A percentile compares a stretch with the other conserved stretches of the same genome.
Conservation (phyloP, 2,888 invertebrate genomes). For the Pemphredon lugubris region DNA sequence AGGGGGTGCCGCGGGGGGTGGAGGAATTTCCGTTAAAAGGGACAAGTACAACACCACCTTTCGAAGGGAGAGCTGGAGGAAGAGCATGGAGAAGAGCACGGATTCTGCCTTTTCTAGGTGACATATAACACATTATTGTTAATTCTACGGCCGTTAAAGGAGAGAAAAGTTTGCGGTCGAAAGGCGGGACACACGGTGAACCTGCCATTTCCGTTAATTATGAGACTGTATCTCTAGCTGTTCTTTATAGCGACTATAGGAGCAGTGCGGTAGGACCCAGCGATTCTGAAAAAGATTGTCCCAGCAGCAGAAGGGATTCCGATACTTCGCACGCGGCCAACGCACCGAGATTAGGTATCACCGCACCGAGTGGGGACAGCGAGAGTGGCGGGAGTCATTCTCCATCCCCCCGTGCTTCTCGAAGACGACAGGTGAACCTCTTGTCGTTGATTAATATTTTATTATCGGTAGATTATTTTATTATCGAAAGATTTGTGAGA, state of each 20-base stretch:
- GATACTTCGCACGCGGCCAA: constrained; percentile 81
- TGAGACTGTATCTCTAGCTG: constrained; percentile 70
- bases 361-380: constrained; percentile 88
- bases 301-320: constrained; percentile 86
- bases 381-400: constrained; percentile 94
- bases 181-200: too few relatives aligned
- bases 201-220: constrained; percentile 10
- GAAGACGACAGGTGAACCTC: constrained; percentile 87
- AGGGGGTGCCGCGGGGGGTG: constrained; percentile 79
- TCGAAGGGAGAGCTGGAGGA: constrained; percentile 93
- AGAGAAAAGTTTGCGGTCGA: too few relatives aligned
- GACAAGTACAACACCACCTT: constrained; percentile 84
- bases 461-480: too few relatives aligned
- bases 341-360: constrained; percentile 85
- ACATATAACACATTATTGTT: constrained; percentile 68
- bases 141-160: not conserved
- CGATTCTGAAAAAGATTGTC: constrained; percentile 93
- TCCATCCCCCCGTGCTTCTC: constrained; percentile 91
- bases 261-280: constrained; percentile 94
- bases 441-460: too few relatives aligned
- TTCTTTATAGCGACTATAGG: constrained; percentile 92
- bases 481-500: too few relatives aligned
- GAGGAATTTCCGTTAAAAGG: constrained; percentile 77
- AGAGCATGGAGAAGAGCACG: constrained; percentile 95
- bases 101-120: constrained; percentile 97